Base-by-base conservation (phyloP, 1,140 invertebrate genomes). In the Adelges cooleyi region DNA sequence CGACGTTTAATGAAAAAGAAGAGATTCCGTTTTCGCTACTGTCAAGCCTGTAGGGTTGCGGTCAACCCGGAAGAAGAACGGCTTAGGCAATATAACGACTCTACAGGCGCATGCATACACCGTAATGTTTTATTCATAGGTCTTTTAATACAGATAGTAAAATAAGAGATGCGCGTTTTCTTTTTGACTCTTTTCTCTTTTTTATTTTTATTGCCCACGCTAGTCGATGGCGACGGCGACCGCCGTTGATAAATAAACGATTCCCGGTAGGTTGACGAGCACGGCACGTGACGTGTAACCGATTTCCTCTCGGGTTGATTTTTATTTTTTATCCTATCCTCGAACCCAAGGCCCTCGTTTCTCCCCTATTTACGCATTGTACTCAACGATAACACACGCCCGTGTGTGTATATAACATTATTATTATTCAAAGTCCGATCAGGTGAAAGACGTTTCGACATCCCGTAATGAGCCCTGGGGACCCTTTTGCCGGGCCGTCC, bases 381-480 rank as follows among this genome's bases (percentile, higher is more conserved):
- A 33, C 11, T n/a, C 38, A 15, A 15, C 36, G 29, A 3, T 40
- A 18, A 11, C 22, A 13, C 2, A 13, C 13, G 36, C 40, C 33
- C 2, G 5, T 36, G 20, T 15, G 11, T 40, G 20, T 10, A 17
- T 10, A 8, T 4, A 20, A 8, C 22, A 4, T 10, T n/a, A 59
- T 59, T 44, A 44, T 46, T 59, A 59, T 59, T 59, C 54, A 59
- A 59, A 59, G 54, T 59, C 54, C 54, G 54, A 59, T 59, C 54
- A 44, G 54, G 54, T 25, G 54, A 59, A 59, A 59, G 54, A 59
- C 54, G 54, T 59, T 44, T 59, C 40, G 54, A 59, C 40, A 38
- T 59, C 25, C 54, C 1, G 54, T 59, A 59, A 59, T 59, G 54
- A 59, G 54, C 54, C 40, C 54, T 25, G 25, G 54, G 54, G 54